Conservation (phyloP, 2,113 vertebrate genomes). For the Thalassarche chlororhynchos region DNA sequence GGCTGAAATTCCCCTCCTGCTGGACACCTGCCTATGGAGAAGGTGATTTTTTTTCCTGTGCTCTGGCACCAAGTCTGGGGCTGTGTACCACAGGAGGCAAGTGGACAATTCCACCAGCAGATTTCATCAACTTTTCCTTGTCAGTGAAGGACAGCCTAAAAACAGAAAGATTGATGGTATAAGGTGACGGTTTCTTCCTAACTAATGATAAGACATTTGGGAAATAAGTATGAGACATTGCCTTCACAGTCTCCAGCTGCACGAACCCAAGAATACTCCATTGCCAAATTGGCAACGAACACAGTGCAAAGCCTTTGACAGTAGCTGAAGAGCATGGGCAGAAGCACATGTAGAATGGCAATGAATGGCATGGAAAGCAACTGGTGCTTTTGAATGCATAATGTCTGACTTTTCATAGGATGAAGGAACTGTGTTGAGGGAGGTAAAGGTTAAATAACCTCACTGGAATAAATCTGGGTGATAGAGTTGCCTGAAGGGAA, state of each 20-base stretch:
- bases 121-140: not conserved
- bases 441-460: not conserved
- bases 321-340: not conserved
- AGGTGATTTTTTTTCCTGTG: not conserved
- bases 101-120: not conserved
- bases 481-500: not conserved
- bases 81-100: not conserved
- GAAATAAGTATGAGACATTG: not conserved
- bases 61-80: not conserved
- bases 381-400: not conserved
- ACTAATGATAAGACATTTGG: not conserved
- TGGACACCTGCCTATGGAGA: not conserved
- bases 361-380: not conserved
- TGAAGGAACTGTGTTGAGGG: not conserved
- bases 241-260: not conserved
- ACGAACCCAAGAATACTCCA: not conserved
- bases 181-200: not conserved
- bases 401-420: not conserved
- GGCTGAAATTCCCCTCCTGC: not conserved
- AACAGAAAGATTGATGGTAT: not conserved
- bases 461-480: not conserved
- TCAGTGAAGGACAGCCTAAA: not conserved
- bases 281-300: not conserved
- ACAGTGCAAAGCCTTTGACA: not conserved
- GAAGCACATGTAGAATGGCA: not conserved